Percentiles rank a stretch among this genome's conserved stretches.
These are phyloP conservation scores for Orchesella flavescens DNA, from an alignment of 2,888 invertebrate genomes.

Conservation along the genomic window DNA sequence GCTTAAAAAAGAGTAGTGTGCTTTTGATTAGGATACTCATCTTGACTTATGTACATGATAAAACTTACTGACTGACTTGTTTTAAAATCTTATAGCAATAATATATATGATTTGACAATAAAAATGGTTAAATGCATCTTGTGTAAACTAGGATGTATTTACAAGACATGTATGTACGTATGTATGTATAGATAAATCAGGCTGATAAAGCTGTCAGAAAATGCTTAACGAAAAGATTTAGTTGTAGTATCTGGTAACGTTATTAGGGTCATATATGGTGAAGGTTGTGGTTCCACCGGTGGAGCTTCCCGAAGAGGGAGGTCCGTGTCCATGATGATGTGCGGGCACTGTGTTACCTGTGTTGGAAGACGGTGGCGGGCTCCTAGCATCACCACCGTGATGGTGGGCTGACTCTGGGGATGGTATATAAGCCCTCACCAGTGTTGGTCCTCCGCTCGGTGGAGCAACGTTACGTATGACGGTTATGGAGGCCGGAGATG, in stretches of 20 bases:
- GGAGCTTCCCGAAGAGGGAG: conserved; percentile 3
- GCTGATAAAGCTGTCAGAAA: too few relatives aligned
- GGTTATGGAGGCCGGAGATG: neutral
- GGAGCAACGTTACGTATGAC: conserved; percentile 53
- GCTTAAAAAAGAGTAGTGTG: too few relatives aligned
- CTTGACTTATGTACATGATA: too few relatives aligned
- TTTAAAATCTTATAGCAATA: too few relatives aligned
- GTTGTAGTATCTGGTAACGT: conserved; percentile 64
- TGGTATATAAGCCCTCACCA: conserved; percentile 62
- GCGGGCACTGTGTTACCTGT: conserved; percentile 39
- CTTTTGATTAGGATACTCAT: too few relatives aligned
- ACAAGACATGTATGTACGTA: too few relatives aligned
- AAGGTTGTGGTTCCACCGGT: conserved; percentile 32
- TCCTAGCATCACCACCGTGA: conserved; percentile 11
- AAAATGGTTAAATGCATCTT: too few relatives aligned
- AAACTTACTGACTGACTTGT: too few relatives aligned
- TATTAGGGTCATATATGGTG: conserved; percentile 46
- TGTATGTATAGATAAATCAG: too few relatives aligned
- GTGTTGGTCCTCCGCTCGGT: conserved; percentile 29
- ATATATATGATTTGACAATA: too few relatives aligned
- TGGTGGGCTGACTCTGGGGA: conserved; percentile 29
- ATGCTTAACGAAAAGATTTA: conserved; percentile 4
- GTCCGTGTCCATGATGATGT: conserved; percentile 35
- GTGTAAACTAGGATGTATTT: too few relatives aligned
- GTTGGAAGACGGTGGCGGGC: conserved; percentile 33